Evolutionary conservation across 1,140 invertebrate genomes (phyloP), one percentile per base, ranked within the genome.

Genomic region (Sitobion miscanthi): DNA sequence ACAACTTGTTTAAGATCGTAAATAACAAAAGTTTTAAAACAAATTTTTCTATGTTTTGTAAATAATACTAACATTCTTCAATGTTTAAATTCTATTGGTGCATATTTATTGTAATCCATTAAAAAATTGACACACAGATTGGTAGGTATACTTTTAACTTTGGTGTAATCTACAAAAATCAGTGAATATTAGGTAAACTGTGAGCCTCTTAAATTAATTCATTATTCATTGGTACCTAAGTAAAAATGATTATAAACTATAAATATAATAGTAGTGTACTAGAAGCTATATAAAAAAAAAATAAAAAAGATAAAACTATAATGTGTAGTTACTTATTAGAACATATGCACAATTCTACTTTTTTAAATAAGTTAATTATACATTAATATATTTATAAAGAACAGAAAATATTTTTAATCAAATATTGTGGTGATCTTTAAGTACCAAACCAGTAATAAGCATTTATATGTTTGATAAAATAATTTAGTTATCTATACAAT

Each of bases 1-100:
- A 91, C 38, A 77, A 91, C 90, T 82, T 17, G 17, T 17, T 77
- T 25, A 47, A 20, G 62, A 91, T 69, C 42, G 42, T 91, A 91
- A 91, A 91, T 77, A 91, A 91, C 42, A 14, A 42, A 91, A 77
- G 90, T 91, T 91, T 90, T n/a, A 42, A 25, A n/a, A 47, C 11
- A 77, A 30, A n/a, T 69, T 91, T 30, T 47, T 35, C 20, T 11
- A 69, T 25, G 85, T 86, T 86, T 47, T 86, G 83, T 86, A 47
- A 87, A 87, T n/a, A 52, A n/a, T 47, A n/a, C 52, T 87, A 30
- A 42, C 8, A 11, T 85, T 42, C 38, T 45, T 85, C 35, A 9
- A 42, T 85, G 21, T 38, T 85, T 38, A 45, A 87, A 87, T 49
- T n/a, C 14, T 25, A 42, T 30, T 45, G 35, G 8, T 8, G 21